Conservation (phyloP, 2,113 vertebrate species). For the Bufo bufo region DNA sequence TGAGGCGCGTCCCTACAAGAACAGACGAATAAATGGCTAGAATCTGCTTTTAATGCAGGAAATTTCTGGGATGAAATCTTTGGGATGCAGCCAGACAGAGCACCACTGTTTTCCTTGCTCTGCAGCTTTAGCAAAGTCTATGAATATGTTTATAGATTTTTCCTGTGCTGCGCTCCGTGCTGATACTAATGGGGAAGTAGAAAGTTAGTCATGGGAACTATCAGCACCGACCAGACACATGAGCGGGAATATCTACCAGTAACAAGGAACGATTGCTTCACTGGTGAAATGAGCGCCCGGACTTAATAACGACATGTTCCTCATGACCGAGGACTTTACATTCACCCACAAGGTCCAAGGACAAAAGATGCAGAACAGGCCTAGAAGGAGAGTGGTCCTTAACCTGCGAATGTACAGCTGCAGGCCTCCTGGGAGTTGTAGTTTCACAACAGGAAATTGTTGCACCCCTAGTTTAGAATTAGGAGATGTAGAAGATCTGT, state of each 20-base stretch:
- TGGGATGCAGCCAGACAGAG: neutral
- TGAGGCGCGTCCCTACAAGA: neutral
- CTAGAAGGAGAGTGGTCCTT: neutral
- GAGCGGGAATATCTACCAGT: too few relatives aligned
- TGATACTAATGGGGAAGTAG: slow-evolving; percentile 19
- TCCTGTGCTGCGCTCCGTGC: neutral
- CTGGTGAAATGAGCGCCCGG: neutral
- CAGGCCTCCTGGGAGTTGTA: too few relatives aligned
- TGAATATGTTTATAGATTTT: slow-evolving; percentile 51
- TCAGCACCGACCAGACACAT: slow-evolving; percentile 34
- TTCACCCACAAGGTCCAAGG: neutral
- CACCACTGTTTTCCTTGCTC: slow-evolving; percentile 22
- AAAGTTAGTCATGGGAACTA: slow-evolving; percentile 46
- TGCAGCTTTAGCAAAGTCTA: slow-evolving; percentile 45
- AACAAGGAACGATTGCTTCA: neutral
- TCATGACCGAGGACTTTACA: neutral
- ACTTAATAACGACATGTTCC: neutral
- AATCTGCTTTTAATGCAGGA: neutral
- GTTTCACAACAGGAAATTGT: too few relatives aligned
- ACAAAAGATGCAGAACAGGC: neutral
- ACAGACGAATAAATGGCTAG: neutral
- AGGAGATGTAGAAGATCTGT: too few relatives aligned
- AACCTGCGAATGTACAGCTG: too few relatives aligned
- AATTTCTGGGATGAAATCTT: neutral
- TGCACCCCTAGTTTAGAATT: too few relatives aligned